phyloP scores from a whole-genome alignment of 2,113 vertebrate genomes.

The Muntiacus muntjak region DNA sequence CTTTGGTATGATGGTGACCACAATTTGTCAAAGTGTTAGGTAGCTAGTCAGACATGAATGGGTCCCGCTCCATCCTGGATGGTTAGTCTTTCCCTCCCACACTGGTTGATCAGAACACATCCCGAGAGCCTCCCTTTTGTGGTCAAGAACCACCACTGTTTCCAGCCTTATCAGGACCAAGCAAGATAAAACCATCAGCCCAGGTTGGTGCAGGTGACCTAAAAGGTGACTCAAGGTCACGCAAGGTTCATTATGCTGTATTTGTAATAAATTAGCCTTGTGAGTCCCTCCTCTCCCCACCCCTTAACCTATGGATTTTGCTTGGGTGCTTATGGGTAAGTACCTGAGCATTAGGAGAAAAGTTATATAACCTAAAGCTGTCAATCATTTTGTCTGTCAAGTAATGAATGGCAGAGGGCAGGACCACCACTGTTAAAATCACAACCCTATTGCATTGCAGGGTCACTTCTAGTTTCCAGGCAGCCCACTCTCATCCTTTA shows the following conservation, averaged over 20 bases:
- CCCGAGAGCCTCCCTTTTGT: neutral
- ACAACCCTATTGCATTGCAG: neutral
- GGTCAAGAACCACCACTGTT: neutral
- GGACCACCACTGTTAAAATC: neutral
- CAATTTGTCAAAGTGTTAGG: neutral
- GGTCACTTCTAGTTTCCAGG: neutral
- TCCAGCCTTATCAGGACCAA: neutral
- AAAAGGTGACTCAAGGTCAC: neutral
- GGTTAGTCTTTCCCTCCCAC: neutral
- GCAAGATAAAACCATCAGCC: neutral
- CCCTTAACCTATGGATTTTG: neutral
- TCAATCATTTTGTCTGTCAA: neutral
- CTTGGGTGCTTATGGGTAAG: neutral
- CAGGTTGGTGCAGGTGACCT: neutral
- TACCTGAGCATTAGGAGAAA: neutral
- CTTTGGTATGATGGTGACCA: neutral
- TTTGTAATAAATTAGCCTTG: neutral
- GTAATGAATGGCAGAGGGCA: neutral
- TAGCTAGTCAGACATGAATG: neutral
- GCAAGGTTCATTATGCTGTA: neutral
- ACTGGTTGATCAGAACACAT: neutral
- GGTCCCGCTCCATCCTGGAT: neutral
- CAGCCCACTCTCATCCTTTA: neutral
- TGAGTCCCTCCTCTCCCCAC: neutral
- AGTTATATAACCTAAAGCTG: neutral